Evolutionary conservation across 2,888 invertebrate species (phyloP), one percentile per base, ranked within the genome.

Genomic region (Arctia plantaginis): DNA sequence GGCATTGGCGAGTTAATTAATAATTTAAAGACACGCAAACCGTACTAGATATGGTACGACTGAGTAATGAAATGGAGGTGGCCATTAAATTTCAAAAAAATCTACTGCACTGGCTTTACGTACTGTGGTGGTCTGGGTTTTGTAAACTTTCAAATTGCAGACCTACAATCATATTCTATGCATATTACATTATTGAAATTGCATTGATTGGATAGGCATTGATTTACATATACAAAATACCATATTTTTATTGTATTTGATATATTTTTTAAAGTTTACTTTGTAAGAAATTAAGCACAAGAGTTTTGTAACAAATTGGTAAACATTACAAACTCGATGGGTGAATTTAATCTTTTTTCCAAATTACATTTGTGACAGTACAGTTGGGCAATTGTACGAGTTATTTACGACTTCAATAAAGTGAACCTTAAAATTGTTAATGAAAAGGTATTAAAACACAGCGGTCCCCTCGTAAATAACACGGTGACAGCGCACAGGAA

Each of bases 371-470:
- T 85, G 84, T 89, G 90, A 91, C 92, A 93, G 90, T 89, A 85
- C 90, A 88, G 86, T 89, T 86, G 87, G 88, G 88, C 90, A 90
- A 92, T 90, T 92, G 91, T 87, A 84, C 88, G 90, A 91, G 94
- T 95, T 93, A 95, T 95, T 95, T 95, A 95, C 94, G 94, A 91
- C 92, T 91, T 91, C 95, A 95, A 95, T 95, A 95, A 95, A 95
- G 90, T 93, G 93, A 90, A 94, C 95, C 95, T 95, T 95, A 95
- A 95, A 95, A 95, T 95, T 95, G 95, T 95, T 95, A 95, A 95
- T 95, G 95, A 95, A 95, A 95, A 93, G 94, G 94, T 93, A 95
- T 95, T 95, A 95, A 95, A 95, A 93, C 92, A 91, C 91, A 91
- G 88, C 89, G 91, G 91, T 81, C 87, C 94, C 92, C 92, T 93